A percentile compares a stretch with the other conserved stretches of the same genome.
phyloP scores from a whole-genome alignment of 2,797 vertebrate species.

The Coregonus suidteri region DNA sequence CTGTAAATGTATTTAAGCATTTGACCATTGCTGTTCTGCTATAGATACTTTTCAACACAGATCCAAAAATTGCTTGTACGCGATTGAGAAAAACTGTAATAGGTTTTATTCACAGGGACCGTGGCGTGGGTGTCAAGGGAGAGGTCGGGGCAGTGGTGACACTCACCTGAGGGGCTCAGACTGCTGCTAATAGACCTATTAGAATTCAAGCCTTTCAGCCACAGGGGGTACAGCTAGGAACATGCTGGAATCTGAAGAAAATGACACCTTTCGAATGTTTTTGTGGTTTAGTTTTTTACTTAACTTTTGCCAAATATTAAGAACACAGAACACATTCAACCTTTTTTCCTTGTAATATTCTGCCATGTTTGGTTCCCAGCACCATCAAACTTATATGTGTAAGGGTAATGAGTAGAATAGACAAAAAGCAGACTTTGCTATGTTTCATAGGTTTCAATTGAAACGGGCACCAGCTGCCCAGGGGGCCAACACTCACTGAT shows the following conservation, averaged over 20 bases:
- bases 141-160: constrained; percentile 30
- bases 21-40: too few relatives aligned
- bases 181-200: constrained; percentile 26
- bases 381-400: background rate
- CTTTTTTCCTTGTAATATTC: background rate
- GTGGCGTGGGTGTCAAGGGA: constrained; percentile 42
- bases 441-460: background rate
- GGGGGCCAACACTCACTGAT: background rate
- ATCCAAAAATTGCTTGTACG: too few relatives aligned
- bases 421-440: background rate
- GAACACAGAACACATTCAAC: background rate
- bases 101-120: constrained; percentile 48
- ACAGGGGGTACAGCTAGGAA: background rate
- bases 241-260: background rate
- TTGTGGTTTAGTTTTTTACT: background rate
- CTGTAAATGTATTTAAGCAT: too few relatives aligned
- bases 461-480: background rate
- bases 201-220: constrained; percentile 21
- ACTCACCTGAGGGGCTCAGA: constrained; percentile 24
- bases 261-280: background rate
- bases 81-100: constrained; percentile 40
- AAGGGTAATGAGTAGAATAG: background rate
- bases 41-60: too few relatives aligned
- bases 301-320: background rate
- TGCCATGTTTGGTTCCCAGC: background rate